Evolutionary conservation across 1,140 invertebrate genomes (phyloP), one percentile per base, ranked within the genome.

Genomic region (Amyelois transitella): DNA sequence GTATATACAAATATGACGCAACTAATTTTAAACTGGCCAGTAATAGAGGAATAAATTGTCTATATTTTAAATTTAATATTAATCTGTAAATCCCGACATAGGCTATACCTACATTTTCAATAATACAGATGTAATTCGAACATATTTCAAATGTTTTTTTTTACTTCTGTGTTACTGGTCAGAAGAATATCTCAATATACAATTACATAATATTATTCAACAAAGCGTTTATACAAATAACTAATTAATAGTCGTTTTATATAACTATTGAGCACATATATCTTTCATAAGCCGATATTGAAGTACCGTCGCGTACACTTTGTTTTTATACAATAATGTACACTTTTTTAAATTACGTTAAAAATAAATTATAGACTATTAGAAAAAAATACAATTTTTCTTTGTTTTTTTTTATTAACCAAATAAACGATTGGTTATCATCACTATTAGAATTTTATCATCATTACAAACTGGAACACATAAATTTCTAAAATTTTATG

Each of bases 261-360:
- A 25, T 59, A 77, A 65, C 68, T 81, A 81, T 83, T 83, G 80
- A 83, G 78, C 80, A 83, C 67, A 69, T 76, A 57, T 67, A 59
- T 64, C 63, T 63, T 68, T 77, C 67, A 74, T 76, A 76, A 80
- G 75, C 70, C 66, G 62, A 75, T 67, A 65, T 43, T 43, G 18
- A 6, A 0, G 19, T 49, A 49, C 63, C 45, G 44, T 55, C 62
- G 58, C 20, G 51, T 20, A 53, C 49, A 54, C 51, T 19, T 7
- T 17, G 1, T 2, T 44, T 3, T 2, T 8, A 18, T 44, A 44
- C 4, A 44, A 2, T 44, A 18, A 18, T 44, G 1, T 18, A 44
- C 1, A 4, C 17, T 44, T 18, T 18, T 44, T 44, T 44, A 4
- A 8, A 18, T 8, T 17, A 17, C 14, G 7, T 18, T 44, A 18